Evolutionary conservation across 2,888 invertebrate species (phyloP).

Genomic region (Argynnis bischoffii): DNA sequence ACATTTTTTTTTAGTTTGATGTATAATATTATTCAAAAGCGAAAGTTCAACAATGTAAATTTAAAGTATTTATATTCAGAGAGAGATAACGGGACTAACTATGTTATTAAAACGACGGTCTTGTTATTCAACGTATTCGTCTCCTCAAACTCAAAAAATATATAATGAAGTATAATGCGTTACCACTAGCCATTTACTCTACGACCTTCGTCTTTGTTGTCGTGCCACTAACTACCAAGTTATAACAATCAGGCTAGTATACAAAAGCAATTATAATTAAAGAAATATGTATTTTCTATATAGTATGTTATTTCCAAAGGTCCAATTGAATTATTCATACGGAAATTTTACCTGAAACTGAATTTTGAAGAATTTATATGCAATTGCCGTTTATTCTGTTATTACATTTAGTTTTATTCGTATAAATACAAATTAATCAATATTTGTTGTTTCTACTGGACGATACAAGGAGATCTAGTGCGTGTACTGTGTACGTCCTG

Average conservation of each 20-base stretch:
- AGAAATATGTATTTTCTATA: constrained; percentile 7
- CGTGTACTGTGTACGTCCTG: constrained; percentile 15
- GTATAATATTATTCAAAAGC: too few relatives aligned
- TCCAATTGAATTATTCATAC: neutral
- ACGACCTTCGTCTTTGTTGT: constrained; percentile 10
- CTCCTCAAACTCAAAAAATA: too few relatives aligned
- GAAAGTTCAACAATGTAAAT: too few relatives aligned
- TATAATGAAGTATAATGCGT: neutral
- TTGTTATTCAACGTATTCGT: too few relatives aligned
- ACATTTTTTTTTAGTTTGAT: too few relatives aligned
- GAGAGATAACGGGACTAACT: too few relatives aligned
- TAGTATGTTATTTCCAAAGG: constrained; percentile 9
- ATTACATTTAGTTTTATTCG: too few relatives aligned
- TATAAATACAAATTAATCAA: neutral
- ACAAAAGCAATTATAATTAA: constrained; percentile 4
- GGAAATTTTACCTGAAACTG: too few relatives aligned
- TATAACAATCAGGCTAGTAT: neutral
- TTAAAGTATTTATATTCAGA: too few relatives aligned
- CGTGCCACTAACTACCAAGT: neutral
- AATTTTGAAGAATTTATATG: too few relatives aligned
- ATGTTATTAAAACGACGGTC: too few relatives aligned
- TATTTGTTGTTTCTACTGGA: neutral
- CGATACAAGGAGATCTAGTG: constrained; percentile 31
- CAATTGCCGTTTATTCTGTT: too few relatives aligned
- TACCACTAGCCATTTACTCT: neutral